Percentiles rank a stretch among this genome's conserved stretches.
These are phyloP conservation scores for Plusia festucae DNA, from an alignment of 2,888 invertebrate species.

Conservation along the genomic window DNA sequence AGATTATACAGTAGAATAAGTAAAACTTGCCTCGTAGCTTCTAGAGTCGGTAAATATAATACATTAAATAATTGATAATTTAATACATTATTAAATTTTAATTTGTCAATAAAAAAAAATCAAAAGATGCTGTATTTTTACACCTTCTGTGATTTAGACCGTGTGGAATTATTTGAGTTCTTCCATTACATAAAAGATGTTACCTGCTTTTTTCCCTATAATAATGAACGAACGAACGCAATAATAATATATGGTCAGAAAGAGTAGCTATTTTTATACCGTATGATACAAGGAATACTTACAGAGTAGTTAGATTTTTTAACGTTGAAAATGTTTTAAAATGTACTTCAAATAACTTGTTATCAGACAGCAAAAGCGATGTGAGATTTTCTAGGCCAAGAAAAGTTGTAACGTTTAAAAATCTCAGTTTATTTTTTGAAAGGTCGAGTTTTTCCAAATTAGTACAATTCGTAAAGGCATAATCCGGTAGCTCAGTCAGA, in stretches of 20 bases:
- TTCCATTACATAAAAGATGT: not conserved
- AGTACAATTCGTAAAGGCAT: constrained; percentile 88
- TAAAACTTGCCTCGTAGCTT: not conserved
- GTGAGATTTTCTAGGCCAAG: constrained; percentile 91
- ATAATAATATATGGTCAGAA: not conserved
- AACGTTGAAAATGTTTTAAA: constrained; percentile 90
- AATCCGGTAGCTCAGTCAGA: constrained; percentile 87
- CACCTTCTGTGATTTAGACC: not conserved
- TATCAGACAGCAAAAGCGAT: constrained; percentile 92
- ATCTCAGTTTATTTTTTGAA: constrained; percentile 91
- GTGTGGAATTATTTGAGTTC: not conserved
- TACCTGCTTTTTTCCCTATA: not conserved
- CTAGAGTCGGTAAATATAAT: not conserved
- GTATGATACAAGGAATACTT: constrained; percentile 70
- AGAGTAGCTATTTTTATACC: not conserved
- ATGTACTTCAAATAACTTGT: constrained; percentile 91
- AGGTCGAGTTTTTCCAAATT: constrained; percentile 91
- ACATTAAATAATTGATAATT: too few relatives aligned
- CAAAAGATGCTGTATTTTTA: not conserved
- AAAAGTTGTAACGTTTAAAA: constrained; percentile 90
- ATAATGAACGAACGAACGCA: not conserved
- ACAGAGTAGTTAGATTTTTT: constrained; percentile 92
- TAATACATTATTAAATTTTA: not conserved
- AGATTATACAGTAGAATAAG: not conserved
- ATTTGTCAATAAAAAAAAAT: not conserved